Conservation (phyloP, 2,113 vertebrate genomes). For the Pseudopodoces humilis region DNA sequence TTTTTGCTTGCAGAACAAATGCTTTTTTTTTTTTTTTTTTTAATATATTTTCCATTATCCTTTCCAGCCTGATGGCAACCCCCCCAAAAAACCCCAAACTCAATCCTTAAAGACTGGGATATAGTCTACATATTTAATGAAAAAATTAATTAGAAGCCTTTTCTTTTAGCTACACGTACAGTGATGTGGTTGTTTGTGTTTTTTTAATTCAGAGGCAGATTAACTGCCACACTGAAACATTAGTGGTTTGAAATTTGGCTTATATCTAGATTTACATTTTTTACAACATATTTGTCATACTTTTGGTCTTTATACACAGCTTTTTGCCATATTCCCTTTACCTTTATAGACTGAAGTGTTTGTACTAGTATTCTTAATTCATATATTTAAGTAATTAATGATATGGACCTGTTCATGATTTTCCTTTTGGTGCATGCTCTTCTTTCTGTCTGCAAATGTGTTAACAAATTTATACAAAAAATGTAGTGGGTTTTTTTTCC, state of each 20-base stretch:
- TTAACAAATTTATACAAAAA: background rate
- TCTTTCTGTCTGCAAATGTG: background rate
- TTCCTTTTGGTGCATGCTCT: background rate
- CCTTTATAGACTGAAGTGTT: background rate
- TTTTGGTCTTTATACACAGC: background rate
- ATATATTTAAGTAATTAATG: background rate
- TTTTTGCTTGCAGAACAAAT: background rate
- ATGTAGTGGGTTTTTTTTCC: too few relatives aligned
- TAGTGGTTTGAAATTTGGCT: background rate
- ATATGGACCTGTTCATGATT: background rate
- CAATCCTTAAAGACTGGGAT: background rate
- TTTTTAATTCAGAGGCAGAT: background rate
- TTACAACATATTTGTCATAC: background rate
- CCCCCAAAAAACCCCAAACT: rapidly evolving
- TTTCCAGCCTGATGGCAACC: background rate
- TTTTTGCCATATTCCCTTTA: background rate
- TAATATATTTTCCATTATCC: background rate
- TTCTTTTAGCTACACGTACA: background rate
- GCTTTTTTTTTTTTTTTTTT: background rate
- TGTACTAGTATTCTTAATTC: background rate
- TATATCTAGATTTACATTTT: background rate
- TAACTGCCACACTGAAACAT: rapidly evolving
- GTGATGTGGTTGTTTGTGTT: background rate
- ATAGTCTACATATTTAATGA: background rate
- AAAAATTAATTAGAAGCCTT: background rate